Percentiles rank a stretch among this genome's conserved stretches.
Evolutionary conservation across 1,140 invertebrate species (phyloP).

Genomic region (Drosophila tsacasi): DNA sequence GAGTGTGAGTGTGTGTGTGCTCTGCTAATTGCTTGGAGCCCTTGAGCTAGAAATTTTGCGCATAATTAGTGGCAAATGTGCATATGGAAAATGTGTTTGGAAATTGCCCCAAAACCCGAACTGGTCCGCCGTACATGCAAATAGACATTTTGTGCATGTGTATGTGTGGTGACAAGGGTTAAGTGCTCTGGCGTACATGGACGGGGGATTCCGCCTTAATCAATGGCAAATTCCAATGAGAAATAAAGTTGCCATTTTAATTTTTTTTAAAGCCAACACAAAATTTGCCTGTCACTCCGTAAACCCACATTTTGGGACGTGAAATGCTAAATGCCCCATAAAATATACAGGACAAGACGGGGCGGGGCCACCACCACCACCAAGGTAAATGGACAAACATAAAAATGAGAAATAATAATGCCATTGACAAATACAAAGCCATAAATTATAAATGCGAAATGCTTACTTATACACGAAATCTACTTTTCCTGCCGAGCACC

Average conservation of each 20-base stretch:
- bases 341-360: constrained; percentile 51
- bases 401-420: constrained; percentile 82
- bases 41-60: constrained; percentile 82
- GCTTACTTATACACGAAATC: constrained; percentile 81
- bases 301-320: constrained; percentile 63
- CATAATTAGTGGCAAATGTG: constrained; percentile 82
- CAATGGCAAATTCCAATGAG: constrained; percentile 9
- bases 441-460: constrained; percentile 83
- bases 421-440: constrained; percentile 83
- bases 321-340: constrained; percentile 70
- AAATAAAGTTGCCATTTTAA: constrained; percentile 11
- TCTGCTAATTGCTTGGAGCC: constrained; percentile 78
- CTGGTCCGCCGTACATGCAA: neutral
- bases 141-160: constrained; percentile 1
- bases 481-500: constrained; percentile 60
- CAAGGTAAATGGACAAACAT: constrained; percentile 57
- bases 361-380: constrained; percentile 3
- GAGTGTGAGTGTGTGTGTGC: constrained; percentile 35
- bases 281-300: constrained; percentile 59
- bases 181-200: neutral
- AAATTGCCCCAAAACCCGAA: constrained; percentile 44
- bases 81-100: constrained; percentile 73
- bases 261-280: constrained; percentile 15
- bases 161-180: constrained; percentile 11
- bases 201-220: constrained; percentile 4